Evolutionary conservation across 2,113 vertebrate genomes (phyloP).

Genomic region (Oncorhynchus mykiss): DNA sequence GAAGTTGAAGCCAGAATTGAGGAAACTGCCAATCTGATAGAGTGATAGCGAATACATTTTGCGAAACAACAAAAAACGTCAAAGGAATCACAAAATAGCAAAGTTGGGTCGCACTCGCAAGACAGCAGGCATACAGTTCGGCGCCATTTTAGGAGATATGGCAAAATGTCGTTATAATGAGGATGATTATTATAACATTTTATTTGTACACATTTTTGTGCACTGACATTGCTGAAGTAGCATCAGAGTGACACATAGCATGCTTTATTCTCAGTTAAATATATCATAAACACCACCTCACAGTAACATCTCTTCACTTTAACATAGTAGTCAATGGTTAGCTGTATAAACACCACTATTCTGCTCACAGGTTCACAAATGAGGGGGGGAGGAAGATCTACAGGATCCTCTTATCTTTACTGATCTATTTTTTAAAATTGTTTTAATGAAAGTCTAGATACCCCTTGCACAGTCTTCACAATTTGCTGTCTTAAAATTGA

Average conservation of each 20-base stretch:
- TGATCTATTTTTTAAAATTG: neutral
- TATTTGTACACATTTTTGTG: neutral
- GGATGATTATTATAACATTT: neutral
- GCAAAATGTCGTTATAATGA: neutral
- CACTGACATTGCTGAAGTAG: neutral
- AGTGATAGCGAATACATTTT: no score
- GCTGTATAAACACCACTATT: neutral
- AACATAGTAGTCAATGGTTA: neutral
- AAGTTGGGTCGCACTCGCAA: no score
- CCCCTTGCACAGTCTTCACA: neutral
- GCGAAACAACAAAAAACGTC: no score
- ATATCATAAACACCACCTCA: constrained; percentile 13
- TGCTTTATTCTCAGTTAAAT: constrained; percentile 28
- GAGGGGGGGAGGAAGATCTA: neutral
- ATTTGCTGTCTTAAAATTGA: no score
- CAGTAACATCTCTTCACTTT: neutral
- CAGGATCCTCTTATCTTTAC: neutral
- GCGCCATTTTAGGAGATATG: no score
- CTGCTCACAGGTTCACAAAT: neutral
- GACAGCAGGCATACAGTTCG: no score
- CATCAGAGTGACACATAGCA: constrained; percentile 2
- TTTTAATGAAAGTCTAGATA: neutral
- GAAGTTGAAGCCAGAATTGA: no score
- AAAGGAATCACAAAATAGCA: no score
- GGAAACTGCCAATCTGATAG: no score